Conservation (phyloP, 2,113 vertebrate genomes). For the Clarias magur region DNA sequence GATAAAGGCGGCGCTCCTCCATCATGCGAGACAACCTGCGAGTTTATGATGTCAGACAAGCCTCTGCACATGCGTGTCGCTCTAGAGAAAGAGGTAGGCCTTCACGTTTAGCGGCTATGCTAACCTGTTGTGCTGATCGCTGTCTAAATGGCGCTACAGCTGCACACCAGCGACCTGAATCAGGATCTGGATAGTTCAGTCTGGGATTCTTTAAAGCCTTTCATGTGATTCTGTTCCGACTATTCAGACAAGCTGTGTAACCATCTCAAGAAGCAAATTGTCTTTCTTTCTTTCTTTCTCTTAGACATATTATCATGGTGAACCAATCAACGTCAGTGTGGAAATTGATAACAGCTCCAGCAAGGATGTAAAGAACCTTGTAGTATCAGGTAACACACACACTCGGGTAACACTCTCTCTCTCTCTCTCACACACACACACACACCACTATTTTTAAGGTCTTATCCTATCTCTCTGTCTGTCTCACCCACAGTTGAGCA, state of each 20-base stretch:
- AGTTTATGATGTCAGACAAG: conserved; percentile 92
- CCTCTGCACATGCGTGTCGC: conserved; percentile 80
- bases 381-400: conserved; percentile 76
- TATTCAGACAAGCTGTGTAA: background rate
- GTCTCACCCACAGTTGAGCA: conserved; percentile 80
- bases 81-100: conserved; percentile 86
- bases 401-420: background rate
- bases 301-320: conserved; percentile 87
- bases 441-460: conserved; percentile 19
- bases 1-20: conserved; percentile 71
- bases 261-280: background rate
- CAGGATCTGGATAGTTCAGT: background rate
- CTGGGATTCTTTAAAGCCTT: background rate
- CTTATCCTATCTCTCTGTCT: conserved; percentile 1
- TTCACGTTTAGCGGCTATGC: background rate
- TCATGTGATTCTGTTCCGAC: background rate
- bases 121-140: background rate
- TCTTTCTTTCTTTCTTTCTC: conserved; percentile 2
- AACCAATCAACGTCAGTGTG: conserved; percentile 80
- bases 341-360: conserved; percentile 87
- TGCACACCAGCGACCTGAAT: background rate
- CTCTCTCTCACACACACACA: background rate
- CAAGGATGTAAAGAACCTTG: conserved; percentile 86
- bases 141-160: background rate
- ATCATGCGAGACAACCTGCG: conserved; percentile 77